Percentiles rank a stretch among this genome's conserved stretches.
phyloP scores from a whole-genome alignment of 2,888 invertebrate genomes.

The Ophion costatus region DNA sequence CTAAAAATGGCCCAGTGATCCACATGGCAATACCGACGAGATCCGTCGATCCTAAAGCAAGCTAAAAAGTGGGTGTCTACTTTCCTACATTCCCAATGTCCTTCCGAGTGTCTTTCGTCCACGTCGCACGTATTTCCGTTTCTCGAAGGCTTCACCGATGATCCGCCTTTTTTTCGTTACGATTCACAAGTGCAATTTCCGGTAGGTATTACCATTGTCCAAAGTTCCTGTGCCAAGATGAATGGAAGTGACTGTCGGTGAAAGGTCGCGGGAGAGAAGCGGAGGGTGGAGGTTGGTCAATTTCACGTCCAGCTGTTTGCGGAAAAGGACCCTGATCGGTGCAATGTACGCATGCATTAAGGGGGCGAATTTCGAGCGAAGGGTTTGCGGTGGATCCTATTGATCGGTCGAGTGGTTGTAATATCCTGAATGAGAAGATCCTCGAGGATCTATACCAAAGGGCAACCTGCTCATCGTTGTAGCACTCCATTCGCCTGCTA shows the following conservation, averaged over 20 bases:
- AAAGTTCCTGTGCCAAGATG: conserved; percentile 30
- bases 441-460: conserved; percentile 44
- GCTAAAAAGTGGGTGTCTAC: not conserved
- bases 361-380: not conserved
- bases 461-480: conserved; percentile 51
- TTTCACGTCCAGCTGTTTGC: conserved; percentile 42
- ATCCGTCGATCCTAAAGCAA: no score
- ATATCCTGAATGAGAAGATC: conserved; percentile 65
- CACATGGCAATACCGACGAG: no score
- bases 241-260: not conserved
- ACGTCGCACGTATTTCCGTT: no score
- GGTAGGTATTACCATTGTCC: not conserved
- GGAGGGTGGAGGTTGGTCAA: conserved; percentile 22
- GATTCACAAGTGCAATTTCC: not conserved
- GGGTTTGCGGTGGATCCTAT: conserved; percentile 48
- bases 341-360: conserved; percentile 12
- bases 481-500: conserved; percentile 40
- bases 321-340: conserved; percentile 31
- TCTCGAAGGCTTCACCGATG: no score
- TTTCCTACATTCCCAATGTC: not conserved
- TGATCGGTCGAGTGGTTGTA: conserved; percentile 63
- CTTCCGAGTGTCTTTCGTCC: not conserved
- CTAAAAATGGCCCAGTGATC: not conserved
- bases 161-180: no score
- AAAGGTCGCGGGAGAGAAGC: not conserved